phyloP scores from a whole-genome alignment of 1,140 invertebrate genomes.

The Venustaconcha ellipsiformis region DNA sequence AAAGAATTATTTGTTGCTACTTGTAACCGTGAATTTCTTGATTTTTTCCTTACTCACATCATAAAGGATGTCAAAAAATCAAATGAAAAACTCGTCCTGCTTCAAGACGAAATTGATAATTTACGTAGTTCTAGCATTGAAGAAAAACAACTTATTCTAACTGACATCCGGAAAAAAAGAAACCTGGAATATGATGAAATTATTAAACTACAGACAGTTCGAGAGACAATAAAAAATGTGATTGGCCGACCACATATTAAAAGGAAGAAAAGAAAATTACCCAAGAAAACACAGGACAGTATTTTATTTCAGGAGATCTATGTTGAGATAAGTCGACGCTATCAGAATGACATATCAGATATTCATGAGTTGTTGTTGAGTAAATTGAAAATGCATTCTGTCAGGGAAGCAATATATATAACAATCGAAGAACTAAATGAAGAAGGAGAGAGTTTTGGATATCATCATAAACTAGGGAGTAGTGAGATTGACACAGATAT shows the following conservation, averaged over 20 bases:
- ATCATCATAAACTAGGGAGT: constrained; percentile 25
- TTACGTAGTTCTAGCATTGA: constrained; percentile 11
- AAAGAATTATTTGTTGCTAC: constrained; percentile 14
- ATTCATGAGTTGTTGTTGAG: constrained; percentile 17
- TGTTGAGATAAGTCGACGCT: constrained; percentile 17
- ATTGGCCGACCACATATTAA: constrained; percentile 19
- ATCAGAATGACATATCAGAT: constrained; percentile 14
- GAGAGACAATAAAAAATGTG: constrained; percentile 31
- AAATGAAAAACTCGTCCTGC: constrained; percentile 13
- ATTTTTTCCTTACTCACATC: constrained; percentile 17
- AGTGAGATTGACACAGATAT: constrained; percentile 31
- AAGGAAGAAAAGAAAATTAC: constrained; percentile 14
- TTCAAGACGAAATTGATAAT: constrained; percentile 4
- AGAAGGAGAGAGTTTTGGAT: constrained; percentile 24
- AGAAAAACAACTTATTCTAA: constrained; percentile 1
- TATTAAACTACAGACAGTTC: constrained; percentile 7
- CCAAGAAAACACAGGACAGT: constrained; percentile 3
- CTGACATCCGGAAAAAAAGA: constrained; percentile 1
- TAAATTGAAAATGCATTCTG: constrained; percentile 25
- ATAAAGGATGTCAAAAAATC: constrained; percentile 18
- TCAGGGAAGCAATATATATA: constrained; percentile 18
- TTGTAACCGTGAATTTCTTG: constrained; percentile 12
- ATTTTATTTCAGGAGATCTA: constrained; percentile 18
- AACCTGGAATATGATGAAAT: constrained; percentile 5
- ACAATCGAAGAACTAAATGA: constrained; percentile 24